These are phyloP conservation scores for Etheostoma perlongum DNA, from an alignment of 2,797 vertebrate genomes.

Conservation along the genomic window DNA sequence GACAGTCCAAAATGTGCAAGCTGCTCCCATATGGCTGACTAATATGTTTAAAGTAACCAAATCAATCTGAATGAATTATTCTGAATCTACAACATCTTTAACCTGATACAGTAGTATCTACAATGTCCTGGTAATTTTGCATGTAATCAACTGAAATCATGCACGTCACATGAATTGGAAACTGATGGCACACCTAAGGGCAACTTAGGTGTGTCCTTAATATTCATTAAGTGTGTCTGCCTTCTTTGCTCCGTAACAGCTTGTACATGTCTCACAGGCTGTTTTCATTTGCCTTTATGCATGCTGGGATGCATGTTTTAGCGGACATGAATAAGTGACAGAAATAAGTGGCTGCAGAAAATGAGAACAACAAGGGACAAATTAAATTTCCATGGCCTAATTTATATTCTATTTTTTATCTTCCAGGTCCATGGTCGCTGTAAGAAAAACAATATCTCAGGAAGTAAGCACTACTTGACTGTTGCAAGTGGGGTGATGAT, in stretches of 20 bases:
- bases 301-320: constrained; percentile 13
- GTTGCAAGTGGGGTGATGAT: constrained; percentile 91
- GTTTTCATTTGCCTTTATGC: constrained; percentile 10
- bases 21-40: not conserved
- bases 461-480: constrained; percentile 92
- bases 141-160: constrained; percentile 1
- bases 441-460: constrained; percentile 91
- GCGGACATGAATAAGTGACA: constrained; percentile 18
- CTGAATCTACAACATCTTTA: not conserved
- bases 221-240: constrained; percentile 4
- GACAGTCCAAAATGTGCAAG: not conserved
- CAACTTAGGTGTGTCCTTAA: not conserved
- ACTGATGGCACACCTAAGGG: not conserved
- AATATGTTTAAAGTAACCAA: not conserved
- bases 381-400: constrained; percentile 35
- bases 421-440: constrained; percentile 90
- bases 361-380: constrained; percentile 21
- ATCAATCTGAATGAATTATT: not conserved
- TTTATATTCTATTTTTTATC: constrained; percentile 50
- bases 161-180: constrained; percentile 2
- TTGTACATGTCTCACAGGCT: not conserved
- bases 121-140: not conserved
- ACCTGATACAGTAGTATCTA: not conserved
- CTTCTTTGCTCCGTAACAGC: constrained; percentile 11
- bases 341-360: constrained; percentile 15